A percentile compares a stretch with the other conserved stretches of the same genome.
Evolutionary conservation across 2,888 invertebrate species (phyloP).

Genomic region (Epinotia nisella): DNA sequence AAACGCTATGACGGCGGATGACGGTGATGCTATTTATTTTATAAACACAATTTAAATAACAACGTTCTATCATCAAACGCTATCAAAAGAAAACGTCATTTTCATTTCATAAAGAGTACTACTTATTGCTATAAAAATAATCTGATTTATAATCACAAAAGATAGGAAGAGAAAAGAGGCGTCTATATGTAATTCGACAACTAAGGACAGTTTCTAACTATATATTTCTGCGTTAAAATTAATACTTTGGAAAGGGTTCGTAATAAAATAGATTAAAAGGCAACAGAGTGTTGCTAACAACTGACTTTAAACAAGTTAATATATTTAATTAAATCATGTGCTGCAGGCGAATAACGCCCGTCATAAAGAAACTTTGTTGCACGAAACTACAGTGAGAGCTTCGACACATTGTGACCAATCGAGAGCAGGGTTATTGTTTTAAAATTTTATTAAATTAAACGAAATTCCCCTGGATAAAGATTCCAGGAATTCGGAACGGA

Average conservation of each 20-base stretch:
- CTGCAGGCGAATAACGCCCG: not conserved
- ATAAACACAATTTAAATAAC: no score
- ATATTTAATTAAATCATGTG: constrained; percentile 19
- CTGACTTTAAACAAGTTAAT: constrained; percentile 14
- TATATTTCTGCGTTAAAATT: no score
- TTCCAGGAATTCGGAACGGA: not conserved
- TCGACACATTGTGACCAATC: constrained; percentile 32
- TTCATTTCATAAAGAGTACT: no score
- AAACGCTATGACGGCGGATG: no score
- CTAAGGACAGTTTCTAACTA: no score
- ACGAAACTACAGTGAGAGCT: constrained; percentile 9
- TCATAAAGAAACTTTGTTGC: constrained; percentile 31
- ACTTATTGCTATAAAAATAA: no score
- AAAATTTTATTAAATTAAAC: not conserved
- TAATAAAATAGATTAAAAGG: not conserved
- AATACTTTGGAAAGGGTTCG: not conserved
- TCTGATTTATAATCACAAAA: no score
- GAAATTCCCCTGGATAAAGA: not conserved
- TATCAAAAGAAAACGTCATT: no score
- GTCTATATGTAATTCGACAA: no score
- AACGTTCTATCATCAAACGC: no score
- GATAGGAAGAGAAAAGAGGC: no score
- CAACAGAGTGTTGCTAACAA: constrained; percentile 1
- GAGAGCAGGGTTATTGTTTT: not conserved
- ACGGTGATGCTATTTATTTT: no score